Conservation (phyloP, 2,113 vertebrate genomes). For the Anolis sagrei region DNA sequence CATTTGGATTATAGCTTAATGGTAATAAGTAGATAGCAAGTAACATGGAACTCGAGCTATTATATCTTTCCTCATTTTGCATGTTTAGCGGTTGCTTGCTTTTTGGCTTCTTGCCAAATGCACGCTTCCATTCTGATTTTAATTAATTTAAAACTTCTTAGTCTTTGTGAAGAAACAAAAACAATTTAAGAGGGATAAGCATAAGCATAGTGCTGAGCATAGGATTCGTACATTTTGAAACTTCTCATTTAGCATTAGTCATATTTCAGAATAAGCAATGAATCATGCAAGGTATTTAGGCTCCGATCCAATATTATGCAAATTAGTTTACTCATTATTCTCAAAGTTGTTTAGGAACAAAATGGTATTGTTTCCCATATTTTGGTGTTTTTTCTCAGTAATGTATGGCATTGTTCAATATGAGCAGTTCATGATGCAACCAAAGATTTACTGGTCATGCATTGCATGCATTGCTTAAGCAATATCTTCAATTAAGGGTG, state of each 20-base stretch:
- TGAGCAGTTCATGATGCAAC: not conserved
- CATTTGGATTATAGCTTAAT: conserved; percentile 47
- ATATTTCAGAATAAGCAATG: not conserved
- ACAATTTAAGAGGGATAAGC: conserved; percentile 39
- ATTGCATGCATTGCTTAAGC: not conserved
- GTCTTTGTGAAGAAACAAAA: conserved; percentile 36
- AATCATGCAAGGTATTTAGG: not conserved
- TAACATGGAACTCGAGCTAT: conserved; percentile 18
- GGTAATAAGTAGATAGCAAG: conserved; percentile 56
- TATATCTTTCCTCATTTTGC: conserved; percentile 42
- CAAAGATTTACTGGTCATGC: not conserved
- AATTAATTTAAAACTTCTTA: conserved; percentile 48
- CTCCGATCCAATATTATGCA: not conserved
- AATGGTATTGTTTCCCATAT: not conserved
- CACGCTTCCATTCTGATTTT: conserved; percentile 37
- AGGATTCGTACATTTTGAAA: conserved; percentile 45
- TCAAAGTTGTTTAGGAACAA: conserved; percentile 2
- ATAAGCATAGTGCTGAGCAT: not conserved
- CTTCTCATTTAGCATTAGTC: conserved; percentile 8
- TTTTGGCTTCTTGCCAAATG: conserved; percentile 31
- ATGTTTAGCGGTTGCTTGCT: conserved; percentile 21
- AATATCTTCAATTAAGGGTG: not conserved
- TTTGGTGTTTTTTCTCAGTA: conserved; percentile 4
- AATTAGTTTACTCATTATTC: conserved; percentile 9
- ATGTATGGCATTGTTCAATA: not conserved